Evolutionary conservation across 1,140 invertebrate species (phyloP), one percentile per base, ranked within the genome.

Genomic region (Pseudoatta argentina): DNA sequence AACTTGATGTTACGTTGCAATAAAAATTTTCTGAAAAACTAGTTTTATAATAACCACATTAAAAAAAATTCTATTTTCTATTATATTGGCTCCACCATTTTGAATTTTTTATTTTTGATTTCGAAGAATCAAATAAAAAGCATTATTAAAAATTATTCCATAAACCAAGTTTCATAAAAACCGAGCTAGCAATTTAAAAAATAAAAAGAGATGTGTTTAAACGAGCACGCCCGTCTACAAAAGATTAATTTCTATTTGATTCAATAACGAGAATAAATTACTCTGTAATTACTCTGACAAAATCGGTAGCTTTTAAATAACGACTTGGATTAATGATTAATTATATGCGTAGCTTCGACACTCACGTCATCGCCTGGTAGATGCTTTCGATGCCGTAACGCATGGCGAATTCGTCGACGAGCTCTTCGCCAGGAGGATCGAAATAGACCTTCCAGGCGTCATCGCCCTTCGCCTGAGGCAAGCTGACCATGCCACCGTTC

Each of bases 391-490:
- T 99, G 30, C 99, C 99, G 95, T 99, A 99, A 96, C 99, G 96
- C 99, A 99, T 99, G 0, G 99, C 99, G 95, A 99, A 99, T 95
- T 99, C 99, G 93, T 99, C 99, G 0, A 99, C 99, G 72, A 99
- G 99, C 94, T 99, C 99, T 93, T 99, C 98, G 0, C 98, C 98
- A 34, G 98, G 98, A 90, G 99, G 98, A 94, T 99, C 99, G 95
- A 99, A 99, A 95, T 99, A 99, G 7, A 99, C 97, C 94, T 99
- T 99, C 99, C 99, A 99, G 0, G 98, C 98, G 91, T 99, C 99
- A 93, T 99, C 99, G 24, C 98, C 98, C 92, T 98, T 98, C 0
- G 98, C 98, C 85, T 98, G 97, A 0, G 99, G 99, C 21, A 99
- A 94, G 76, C 97, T 98, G 0, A 99, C 98, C 91, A 98, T 97